Conservation (phyloP, 2,113 vertebrate species). For the Carlito syrichta region DNA sequence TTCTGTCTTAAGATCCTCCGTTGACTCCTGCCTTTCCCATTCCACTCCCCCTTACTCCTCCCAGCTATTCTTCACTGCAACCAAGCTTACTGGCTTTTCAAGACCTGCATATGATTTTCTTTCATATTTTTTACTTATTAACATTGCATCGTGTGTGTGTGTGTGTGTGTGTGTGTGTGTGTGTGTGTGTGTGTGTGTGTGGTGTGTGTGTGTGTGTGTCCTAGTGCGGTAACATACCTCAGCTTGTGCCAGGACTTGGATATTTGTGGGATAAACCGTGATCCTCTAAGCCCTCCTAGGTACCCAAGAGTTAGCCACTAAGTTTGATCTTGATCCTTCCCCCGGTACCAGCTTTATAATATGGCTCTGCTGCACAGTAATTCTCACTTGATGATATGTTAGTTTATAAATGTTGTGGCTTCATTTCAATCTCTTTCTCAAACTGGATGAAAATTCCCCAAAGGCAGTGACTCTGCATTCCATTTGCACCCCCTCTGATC, state of each 20-base stretch:
- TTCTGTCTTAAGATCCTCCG: neutral
- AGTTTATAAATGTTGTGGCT: slow-evolving; percentile 52
- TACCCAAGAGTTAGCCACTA: neutral
- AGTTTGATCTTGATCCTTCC: neutral
- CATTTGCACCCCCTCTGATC: neutral
- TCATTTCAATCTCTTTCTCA: slow-evolving; percentile 58
- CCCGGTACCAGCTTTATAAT: neutral
- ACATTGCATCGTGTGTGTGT: no score
- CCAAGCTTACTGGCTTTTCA: neutral
- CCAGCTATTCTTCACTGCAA: neutral
- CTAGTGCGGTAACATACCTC: neutral
- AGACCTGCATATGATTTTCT: neutral
- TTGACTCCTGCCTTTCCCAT: neutral
- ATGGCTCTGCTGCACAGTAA: neutral
- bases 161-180: no score
- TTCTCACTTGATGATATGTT: slow-evolving; percentile 41
- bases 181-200: no score
- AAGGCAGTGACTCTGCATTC: slow-evolving; percentile 30
- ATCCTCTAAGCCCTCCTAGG: neutral
- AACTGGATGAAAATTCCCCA: slow-evolving; percentile 38
- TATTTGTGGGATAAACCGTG: neutral
- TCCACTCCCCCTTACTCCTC: neutral
- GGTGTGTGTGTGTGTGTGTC: no score
- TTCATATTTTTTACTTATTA: neutral
- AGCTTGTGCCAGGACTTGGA: neutral